phyloP scores from a whole-genome alignment of 2,888 invertebrate genomes.

The Galeopsomyia nigrocyanea region DNA sequence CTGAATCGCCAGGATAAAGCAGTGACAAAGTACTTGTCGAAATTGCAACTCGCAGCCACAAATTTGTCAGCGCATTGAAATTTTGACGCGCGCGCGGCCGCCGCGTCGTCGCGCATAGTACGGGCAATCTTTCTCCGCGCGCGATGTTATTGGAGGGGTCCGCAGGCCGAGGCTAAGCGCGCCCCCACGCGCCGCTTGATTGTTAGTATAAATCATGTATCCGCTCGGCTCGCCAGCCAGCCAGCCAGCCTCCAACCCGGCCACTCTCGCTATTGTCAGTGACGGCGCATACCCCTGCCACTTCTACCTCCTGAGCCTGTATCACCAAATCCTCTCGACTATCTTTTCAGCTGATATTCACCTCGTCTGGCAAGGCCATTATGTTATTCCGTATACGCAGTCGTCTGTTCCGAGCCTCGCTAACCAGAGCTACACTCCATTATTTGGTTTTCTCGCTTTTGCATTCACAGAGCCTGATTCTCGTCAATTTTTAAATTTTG shows the following conservation, averaged over 20 bases:
- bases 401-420: too few relatives aligned
- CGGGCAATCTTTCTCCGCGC: background rate
- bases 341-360: conserved; percentile 24
- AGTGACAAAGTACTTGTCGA: conserved; percentile 27
- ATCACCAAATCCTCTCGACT: conserved; percentile 33
- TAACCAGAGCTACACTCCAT: too few relatives aligned
- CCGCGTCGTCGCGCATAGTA: background rate
- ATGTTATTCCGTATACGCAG: too few relatives aligned
- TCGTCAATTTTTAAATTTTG: too few relatives aligned
- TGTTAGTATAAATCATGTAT: conserved; percentile 41
- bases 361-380: background rate
- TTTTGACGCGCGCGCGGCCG: conserved; percentile 5
- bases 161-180: background rate
- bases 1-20: conserved; percentile 6
- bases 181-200: conserved; percentile 20
- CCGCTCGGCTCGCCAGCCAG: conserved; percentile 14
- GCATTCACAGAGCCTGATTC: too few relatives aligned
- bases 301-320: conserved; percentile 12
- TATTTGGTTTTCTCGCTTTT: too few relatives aligned
- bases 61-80: conserved; percentile 30
- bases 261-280: conserved; percentile 21
- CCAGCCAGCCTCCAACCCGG: background rate
- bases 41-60: conserved; percentile 7
- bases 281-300: conserved; percentile 7
- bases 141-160: background rate